Conservation (phyloP, 1,140 invertebrate species). For the Brachystomella parvula region DNA sequence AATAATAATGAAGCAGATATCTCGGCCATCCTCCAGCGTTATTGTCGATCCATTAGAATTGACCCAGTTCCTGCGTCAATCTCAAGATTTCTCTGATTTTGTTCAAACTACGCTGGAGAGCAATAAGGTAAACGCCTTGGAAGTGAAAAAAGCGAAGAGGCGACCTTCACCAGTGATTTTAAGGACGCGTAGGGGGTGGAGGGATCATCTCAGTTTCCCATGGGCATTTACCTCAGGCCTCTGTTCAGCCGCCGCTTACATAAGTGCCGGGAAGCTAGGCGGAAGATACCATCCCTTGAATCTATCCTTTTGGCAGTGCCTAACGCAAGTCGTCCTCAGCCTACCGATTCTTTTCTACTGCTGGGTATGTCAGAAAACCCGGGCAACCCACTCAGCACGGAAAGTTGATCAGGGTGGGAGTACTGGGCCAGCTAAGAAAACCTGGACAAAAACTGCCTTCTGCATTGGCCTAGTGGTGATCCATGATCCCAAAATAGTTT, state of each 20-base stretch:
- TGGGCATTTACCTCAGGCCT: not conserved
- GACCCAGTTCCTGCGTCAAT: not conserved
- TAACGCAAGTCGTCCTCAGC: not conserved
- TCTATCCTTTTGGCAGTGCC: not conserved
- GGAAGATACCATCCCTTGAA: not conserved
- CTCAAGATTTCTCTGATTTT: not conserved
- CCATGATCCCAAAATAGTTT: no score
- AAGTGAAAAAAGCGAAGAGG: not conserved
- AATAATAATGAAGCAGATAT: no score
- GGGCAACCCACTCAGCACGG: not conserved
- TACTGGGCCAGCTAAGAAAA: not conserved
- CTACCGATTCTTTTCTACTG: not conserved
- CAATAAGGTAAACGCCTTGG: no score
- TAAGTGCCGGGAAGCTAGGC: not conserved
- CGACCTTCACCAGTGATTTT: not conserved
- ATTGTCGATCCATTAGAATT: not conserved
- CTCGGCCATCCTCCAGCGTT: not conserved
- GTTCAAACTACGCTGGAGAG: not conserved
- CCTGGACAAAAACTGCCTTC: no score
- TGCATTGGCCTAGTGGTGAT: no score
- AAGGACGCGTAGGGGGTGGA: not conserved
- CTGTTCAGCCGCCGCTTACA: not conserved
- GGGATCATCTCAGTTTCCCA: not conserved
- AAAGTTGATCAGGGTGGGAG: not conserved
- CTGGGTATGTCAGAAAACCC: not conserved